Evolutionary conservation across 2,888 invertebrate species (phyloP).

Genomic region (Phyto melanocephala): DNA sequence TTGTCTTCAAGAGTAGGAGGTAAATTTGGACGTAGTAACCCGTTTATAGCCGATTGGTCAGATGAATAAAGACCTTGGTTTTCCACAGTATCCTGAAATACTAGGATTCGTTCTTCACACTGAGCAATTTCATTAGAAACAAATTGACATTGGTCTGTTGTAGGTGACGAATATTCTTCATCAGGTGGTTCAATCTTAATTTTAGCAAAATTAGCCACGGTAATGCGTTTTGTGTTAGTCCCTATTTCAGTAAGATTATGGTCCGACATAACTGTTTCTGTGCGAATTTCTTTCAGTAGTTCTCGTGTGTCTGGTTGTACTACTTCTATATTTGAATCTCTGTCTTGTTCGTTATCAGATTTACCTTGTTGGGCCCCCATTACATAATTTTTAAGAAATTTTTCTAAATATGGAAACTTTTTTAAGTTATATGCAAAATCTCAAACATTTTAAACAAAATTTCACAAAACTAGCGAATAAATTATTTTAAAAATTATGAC

Average conservation of each 20-base stretch:
- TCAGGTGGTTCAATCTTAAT: background rate
- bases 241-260: background rate
- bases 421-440: background rate
- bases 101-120: background rate
- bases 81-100: background rate
- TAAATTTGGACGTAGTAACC: too few species aligned
- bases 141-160: background rate
- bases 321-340: background rate
- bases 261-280: background rate
- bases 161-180: background rate
- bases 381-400: background rate
- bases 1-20: background rate
- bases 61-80: too few species aligned
- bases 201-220: constrained; percentile 22
- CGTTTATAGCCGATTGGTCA: too few species aligned
- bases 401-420: background rate
- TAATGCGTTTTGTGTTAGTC: background rate
- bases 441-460: background rate
- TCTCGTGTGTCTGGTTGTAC: too few species aligned
- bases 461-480: background rate
- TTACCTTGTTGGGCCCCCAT: constrained; percentile 18
- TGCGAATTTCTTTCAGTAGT: background rate
- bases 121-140: background rate
- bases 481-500: background rate
- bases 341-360: background rate